Percentiles rank a stretch among this genome's conserved stretches.
phyloP scores from a whole-genome alignment of 2,888 invertebrate species.

The Omphaloscelis lunosa region DNA sequence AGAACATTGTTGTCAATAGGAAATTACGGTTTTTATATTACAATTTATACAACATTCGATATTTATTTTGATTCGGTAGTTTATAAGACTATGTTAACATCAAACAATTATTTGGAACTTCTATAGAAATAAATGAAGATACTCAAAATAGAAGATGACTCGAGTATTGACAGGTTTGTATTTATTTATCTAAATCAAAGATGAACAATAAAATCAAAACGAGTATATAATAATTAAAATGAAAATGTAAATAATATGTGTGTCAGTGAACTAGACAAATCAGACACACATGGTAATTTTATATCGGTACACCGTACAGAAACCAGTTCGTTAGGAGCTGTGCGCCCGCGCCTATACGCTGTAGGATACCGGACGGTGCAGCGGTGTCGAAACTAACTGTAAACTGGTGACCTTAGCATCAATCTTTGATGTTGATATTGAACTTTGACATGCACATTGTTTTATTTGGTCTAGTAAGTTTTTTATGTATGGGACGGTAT shows the following conservation, averaged over 20 bases:
- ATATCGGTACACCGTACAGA: slow-evolving; percentile 63
- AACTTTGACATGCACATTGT: slow-evolving; percentile 66
- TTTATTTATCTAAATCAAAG: slow-evolving; percentile 10
- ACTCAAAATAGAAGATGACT: background rate
- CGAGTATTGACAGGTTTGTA: background rate
- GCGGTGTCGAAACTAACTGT: slow-evolving; percentile 56
- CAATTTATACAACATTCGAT: slow-evolving; percentile 1
- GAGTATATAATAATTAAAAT: slow-evolving; percentile 63
- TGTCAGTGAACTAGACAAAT: slow-evolving; percentile 78
- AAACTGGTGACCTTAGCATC: slow-evolving; percentile 65
- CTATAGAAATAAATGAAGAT: background rate
- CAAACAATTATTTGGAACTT: background rate
- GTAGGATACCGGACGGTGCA: slow-evolving; percentile 61
- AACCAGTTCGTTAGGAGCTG: slow-evolving; percentile 72
- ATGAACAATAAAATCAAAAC: slow-evolving; percentile 56
- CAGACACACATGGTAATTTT: slow-evolving; percentile 72
- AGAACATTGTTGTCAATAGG: slow-evolving; percentile 5
- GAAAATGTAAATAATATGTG: slow-evolving; percentile 63
- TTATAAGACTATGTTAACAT: slow-evolving; percentile 10
- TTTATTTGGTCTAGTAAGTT: slow-evolving; percentile 30
- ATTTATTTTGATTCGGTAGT: background rate
- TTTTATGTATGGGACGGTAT: no score
- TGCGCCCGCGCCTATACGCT: slow-evolving; percentile 55
- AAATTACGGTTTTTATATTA: slow-evolving; percentile 4
- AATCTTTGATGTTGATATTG: slow-evolving; percentile 57